Evolutionary conservation across 2,888 invertebrate genomes (phyloP).

Genomic region (Tetragonisca angustula): DNA sequence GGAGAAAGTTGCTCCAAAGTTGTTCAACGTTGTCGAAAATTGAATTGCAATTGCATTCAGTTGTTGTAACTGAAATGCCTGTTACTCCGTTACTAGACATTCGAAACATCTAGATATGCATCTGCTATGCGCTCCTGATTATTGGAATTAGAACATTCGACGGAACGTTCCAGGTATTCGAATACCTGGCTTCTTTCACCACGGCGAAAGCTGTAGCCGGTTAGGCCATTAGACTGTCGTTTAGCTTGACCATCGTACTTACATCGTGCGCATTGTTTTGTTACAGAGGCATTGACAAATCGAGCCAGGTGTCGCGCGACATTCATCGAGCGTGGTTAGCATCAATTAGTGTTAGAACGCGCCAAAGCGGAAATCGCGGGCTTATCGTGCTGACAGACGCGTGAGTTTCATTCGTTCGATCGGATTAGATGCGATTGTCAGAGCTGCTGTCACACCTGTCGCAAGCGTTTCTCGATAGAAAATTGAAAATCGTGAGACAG

Average conservation of each 20-base stretch:
- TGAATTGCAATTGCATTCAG: slow-evolving; percentile 11
- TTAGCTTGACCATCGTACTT: background rate
- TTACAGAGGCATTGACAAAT: background rate
- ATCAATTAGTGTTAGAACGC: background rate
- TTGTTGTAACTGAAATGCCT: slow-evolving; percentile 11
- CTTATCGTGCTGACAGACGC: slow-evolving; percentile 59
- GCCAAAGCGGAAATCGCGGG: slow-evolving; percentile 24
- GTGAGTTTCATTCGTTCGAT: slow-evolving; percentile 42
- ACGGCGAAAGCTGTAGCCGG: background rate
- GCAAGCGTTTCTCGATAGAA: slow-evolving; percentile 65
- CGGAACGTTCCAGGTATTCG: background rate
- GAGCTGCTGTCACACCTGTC: slow-evolving; percentile 68
- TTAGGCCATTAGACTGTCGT: background rate
- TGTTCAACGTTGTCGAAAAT: slow-evolving; percentile 3
- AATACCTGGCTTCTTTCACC: background rate
- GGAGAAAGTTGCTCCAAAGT: background rate
- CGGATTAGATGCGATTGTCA: slow-evolving; percentile 70
- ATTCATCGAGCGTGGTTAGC: background rate
- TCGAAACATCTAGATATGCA: slow-evolving; percentile 15
- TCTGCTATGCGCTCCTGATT: background rate
- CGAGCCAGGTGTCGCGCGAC: slow-evolving; percentile 7
- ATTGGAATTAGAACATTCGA: background rate
- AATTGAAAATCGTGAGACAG: slow-evolving; percentile 49
- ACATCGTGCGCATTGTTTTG: background rate
- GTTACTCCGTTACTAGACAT: slow-evolving; percentile 11